These are phyloP conservation scores for Peromyscus polionotus DNA, from an alignment of 2,113 vertebrate genomes.

Conservation along the genomic window DNA sequence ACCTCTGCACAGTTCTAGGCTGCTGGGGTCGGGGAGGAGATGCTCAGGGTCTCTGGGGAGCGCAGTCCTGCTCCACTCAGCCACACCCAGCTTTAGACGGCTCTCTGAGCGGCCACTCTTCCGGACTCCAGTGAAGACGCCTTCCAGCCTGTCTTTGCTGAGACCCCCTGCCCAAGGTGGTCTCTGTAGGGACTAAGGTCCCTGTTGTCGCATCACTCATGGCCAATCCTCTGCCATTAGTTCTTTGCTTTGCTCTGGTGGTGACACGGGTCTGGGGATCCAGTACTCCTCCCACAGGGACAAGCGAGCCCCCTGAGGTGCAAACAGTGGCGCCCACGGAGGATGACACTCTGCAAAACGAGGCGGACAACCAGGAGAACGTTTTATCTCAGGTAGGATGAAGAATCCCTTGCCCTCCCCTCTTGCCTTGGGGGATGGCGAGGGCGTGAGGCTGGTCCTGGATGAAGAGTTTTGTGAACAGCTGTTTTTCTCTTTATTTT, in stretches of 20 bases:
- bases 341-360: slow-evolving; percentile 86
- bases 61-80: slow-evolving; percentile 46
- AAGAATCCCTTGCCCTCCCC: not conserved
- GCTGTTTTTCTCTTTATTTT: not conserved
- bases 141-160: not conserved
- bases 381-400: slow-evolving; percentile 92
- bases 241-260: slow-evolving; percentile 65
- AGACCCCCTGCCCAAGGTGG: not conserved
- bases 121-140: not conserved
- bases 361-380: slow-evolving; percentile 90
- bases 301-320: slow-evolving; percentile 12
- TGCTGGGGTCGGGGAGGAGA: slow-evolving; percentile 72
- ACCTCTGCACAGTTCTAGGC: not conserved
- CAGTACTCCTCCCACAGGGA: not conserved
- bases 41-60: slow-evolving; percentile 67
- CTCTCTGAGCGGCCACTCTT: not conserved
- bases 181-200: slow-evolving; percentile 7
- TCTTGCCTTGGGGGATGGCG: not conserved
- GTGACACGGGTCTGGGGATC: slow-evolving; percentile 40
- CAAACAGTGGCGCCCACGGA: slow-evolving; percentile 59
- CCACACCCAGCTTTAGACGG: slow-evolving; percentile 42
- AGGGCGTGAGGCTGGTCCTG: not conserved
- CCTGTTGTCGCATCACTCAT: slow-evolving; percentile 58
- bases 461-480: not conserved
- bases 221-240: slow-evolving; percentile 66